These are phyloP conservation scores for Apodemia duryi DNA, from an alignment of 2,888 invertebrate species.

Conservation along the genomic window DNA sequence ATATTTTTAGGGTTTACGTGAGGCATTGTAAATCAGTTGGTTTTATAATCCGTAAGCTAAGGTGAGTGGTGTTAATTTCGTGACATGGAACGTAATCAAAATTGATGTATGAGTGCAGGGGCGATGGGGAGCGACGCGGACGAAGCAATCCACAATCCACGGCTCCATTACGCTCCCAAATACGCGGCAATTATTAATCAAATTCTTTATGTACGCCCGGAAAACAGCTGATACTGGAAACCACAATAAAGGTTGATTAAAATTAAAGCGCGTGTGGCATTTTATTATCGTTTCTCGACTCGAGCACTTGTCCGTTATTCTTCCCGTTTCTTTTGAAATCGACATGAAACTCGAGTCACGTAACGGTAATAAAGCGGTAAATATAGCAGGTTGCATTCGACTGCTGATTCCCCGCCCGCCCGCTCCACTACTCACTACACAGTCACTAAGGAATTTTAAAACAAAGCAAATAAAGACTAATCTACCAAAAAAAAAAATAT, in stretches of 20 bases:
- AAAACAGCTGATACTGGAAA: constrained; percentile 84
- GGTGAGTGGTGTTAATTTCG: constrained; percentile 22
- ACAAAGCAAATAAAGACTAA: constrained; percentile 20
- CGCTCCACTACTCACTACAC: constrained; percentile 43
- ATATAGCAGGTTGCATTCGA: constrained; percentile 38
- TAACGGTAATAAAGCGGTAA: constrained; percentile 25
- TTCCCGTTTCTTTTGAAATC: neutral
- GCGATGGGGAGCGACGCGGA: constrained; percentile 34
- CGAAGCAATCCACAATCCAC: constrained; percentile 32
- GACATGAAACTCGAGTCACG: constrained; percentile 22
- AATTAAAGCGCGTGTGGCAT: constrained; percentile 42
- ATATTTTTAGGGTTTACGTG: neutral
- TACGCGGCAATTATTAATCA: constrained; percentile 40
- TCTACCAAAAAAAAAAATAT: neutral
- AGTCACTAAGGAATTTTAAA: constrained; percentile 24
- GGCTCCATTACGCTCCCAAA: constrained; percentile 40
- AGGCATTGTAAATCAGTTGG: constrained; percentile 15
- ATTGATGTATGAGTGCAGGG: constrained; percentile 35
- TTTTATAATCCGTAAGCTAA: constrained; percentile 26
- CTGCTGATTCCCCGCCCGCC: constrained; percentile 47
- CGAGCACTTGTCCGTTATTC: constrained; percentile 17
- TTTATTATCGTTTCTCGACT: constrained; percentile 27
- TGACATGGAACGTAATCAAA: constrained; percentile 24
- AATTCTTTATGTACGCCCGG: constrained; percentile 79
- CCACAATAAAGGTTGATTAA: constrained; percentile 63